Conservation (phyloP, 2,113 vertebrate genomes). For the Sialia sialis region DNA sequence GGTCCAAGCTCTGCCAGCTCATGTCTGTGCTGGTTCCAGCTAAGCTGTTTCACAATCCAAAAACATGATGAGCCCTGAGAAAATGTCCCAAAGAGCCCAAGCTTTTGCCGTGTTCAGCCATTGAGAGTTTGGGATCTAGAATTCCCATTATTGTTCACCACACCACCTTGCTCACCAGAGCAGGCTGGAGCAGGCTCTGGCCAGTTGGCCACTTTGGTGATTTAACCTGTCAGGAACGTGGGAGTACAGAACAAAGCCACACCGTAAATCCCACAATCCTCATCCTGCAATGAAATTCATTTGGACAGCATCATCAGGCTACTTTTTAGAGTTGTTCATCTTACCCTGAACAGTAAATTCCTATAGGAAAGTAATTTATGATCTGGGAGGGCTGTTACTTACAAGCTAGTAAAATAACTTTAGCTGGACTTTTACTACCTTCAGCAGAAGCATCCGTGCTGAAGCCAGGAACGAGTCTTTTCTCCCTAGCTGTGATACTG, state of each 20-base stretch:
- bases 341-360: slow-evolving; percentile 20
- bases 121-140: not conserved
- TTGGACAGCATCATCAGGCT: not conserved
- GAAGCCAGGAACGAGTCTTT: not conserved
- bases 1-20: not conserved
- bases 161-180: not conserved
- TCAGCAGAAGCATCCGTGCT: not conserved
- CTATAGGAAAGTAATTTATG: slow-evolving; percentile 23
- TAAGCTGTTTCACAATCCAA: not conserved
- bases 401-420: slow-evolving; percentile 45
- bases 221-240: not conserved
- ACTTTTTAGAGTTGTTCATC: not conserved
- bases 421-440: slow-evolving; percentile 27
- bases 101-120: not conserved
- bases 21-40: not conserved
- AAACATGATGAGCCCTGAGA: not conserved
- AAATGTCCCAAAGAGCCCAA: not conserved
- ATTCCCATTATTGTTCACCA: not conserved
- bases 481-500: not conserved
- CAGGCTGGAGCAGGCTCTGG: not conserved
- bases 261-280: not conserved
- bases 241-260: not conserved
- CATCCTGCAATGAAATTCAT: not conserved
- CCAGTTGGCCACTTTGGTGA: not conserved
- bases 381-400: slow-evolving; percentile 21